Base-by-base conservation (phyloP, 2,113 vertebrate species). In the Chitala chitala region DNA sequence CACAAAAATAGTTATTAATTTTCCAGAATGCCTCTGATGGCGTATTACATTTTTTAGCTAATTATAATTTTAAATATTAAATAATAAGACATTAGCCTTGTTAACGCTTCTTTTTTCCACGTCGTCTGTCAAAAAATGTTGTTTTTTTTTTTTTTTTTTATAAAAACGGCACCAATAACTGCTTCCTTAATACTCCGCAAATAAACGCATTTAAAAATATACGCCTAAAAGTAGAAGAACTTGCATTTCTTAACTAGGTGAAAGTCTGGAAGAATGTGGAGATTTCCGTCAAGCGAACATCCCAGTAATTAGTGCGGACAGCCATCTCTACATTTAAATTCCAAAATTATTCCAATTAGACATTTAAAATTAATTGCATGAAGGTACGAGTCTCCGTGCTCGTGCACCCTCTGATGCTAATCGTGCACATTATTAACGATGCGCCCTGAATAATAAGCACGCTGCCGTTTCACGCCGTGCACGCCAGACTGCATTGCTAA, bases 341-440 rank as follows among this genome's bases (percentile, higher is more conserved):
- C 5, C 26, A 13, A 71, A 17, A 54, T 71, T 71, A 54, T 50
- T 71, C 69, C 26, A 54, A 54, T 71, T 71, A 58, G 8, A 20
- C 59, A 85, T 85, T 88, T 89, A 86, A 83, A 79, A 61, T 80
- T 81, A 87, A 89, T 89, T 86, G 78, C 82, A 86, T 88, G 85
- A 87, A 89, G 86, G 83, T 81, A 79, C 84, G 86, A 87, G 84
- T 77, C 83, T 83, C 22, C n/a, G 24, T 15, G 22, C 5, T 69
- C 29, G 13, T 38, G 44, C 26, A 4, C 29, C n/a, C 68, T 70
- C 20, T 20, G 68, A 53, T 70, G n/a, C 20, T 46, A 31, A 36
- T 17, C 7, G n/a, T n/a, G 24, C 33, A 8, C 17, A 33, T 1
- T 69, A 17, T 51, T 17, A 12, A 29, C 48, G 3, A 48, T 6